Base-by-base conservation (phyloP, 1,140 invertebrate genomes). In the Tribolium castaneum region DNA sequence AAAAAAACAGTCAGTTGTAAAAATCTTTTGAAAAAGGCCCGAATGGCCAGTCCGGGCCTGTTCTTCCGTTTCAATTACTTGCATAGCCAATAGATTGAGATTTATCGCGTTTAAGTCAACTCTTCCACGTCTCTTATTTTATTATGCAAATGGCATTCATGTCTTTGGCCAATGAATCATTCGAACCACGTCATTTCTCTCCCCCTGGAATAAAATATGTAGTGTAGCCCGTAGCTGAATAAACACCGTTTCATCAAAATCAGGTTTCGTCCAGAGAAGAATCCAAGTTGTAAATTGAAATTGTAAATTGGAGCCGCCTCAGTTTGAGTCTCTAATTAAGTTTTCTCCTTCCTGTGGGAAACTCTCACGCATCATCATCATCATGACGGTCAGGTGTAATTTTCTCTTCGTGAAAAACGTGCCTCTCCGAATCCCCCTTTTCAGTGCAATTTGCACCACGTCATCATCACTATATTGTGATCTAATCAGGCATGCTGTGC, bases 81-180 rank as follows among this genome's bases (percentile, higher is more conserved):
- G 39, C 7, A 45, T 10, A 45, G 7, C 6, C 5, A 45, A 45
- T 45, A 45, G 39, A 45, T 45, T 45, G 7, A 45, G 39, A 45
- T 45, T 45, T 45, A 45, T 45, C 39, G 39, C n/a, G 9, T 45
- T 45, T 45, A 45, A n/a, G n/a, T n/a, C n/a, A n/a, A 45, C 39
- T 45, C 39, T 45, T 45, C n/a, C 6, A 39, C 34, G 39, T 45
- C 7, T 45, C 39, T 45, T 45, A 45, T 45, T 76, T 80, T 78
- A 62, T 71, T 49, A 78, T 78, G 77, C 66, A 79, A 80, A 80
- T 80, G 76, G 73, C 66, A 80, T 59, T 78, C 80, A 80, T 80
- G 80, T 59, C 45, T 78, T 79, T 70, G 80, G 72, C 75, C 78
- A 80, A 80, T 78, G 77, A 79, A 70, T 80, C 80, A 77, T 75